phyloP scores from a whole-genome alignment of 1,140 invertebrate genomes.

The Coboldia fuscipes region DNA sequence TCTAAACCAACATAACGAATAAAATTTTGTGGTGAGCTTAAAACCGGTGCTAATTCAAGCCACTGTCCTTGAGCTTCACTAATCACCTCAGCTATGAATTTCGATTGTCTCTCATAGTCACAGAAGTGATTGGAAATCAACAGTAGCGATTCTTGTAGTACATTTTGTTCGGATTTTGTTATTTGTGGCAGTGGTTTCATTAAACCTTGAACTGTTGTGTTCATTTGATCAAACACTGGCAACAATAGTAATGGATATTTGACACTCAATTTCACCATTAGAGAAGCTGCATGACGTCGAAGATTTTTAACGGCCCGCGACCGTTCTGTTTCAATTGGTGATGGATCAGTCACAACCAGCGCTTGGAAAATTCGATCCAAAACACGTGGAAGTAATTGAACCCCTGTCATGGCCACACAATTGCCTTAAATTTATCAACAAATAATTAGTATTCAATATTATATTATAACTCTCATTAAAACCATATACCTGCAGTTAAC shows the following conservation, averaged over 20 bases:
- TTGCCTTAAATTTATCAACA: slow-evolving; percentile 20
- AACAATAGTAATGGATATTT: slow-evolving; percentile 64
- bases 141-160: slow-evolving; percentile 52
- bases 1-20: slow-evolving; percentile 60
- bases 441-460: neutral
- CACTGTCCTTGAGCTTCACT: slow-evolving; percentile 36
- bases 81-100: slow-evolving; percentile 61
- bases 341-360: slow-evolving; percentile 44
- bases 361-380: slow-evolving; percentile 72
- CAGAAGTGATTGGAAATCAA: slow-evolving; percentile 75
- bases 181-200: slow-evolving; percentile 36
- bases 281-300: slow-evolving; percentile 63
- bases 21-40: slow-evolving; percentile 39
- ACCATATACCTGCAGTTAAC: slow-evolving; percentile 26
- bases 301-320: slow-evolving; percentile 63
- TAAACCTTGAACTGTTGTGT: slow-evolving; percentile 44
- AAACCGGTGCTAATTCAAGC: slow-evolving; percentile 31
- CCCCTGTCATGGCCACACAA: slow-evolving; percentile 40
- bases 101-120: slow-evolving; percentile 65
- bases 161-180: slow-evolving; percentile 66
- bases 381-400: slow-evolving; percentile 49
- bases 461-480: slow-evolving; percentile 7
- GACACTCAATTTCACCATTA: slow-evolving; percentile 73
- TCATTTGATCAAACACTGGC: slow-evolving; percentile 71
- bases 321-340: slow-evolving; percentile 16